Evolutionary conservation across 37 sponge, comb jelly and placozoan species (phyloP), one percentile per base, ranked within the genome.

Genomic region (Aphrocallistes beatrix): DNA sequence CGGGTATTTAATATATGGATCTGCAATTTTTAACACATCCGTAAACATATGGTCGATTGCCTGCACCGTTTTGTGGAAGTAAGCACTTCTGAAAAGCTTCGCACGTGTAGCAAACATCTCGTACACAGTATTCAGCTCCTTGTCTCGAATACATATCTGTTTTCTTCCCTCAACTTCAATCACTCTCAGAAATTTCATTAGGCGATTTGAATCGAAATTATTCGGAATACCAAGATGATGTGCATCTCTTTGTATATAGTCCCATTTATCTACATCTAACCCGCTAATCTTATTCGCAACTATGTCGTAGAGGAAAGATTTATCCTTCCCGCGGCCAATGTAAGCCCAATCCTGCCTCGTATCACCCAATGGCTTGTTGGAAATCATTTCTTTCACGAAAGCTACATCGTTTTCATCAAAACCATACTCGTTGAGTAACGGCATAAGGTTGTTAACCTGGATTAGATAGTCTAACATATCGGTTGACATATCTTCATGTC

Each of bases 181-280:
- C n/a, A 93, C 96, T 21, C 96, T 45, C 21, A 87, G 92, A 86
- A 95, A 93, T 48, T 85, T 86, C 90, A 95, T 90, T 82, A 81
- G 90, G 17, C 96, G 75, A 39, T 60, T 45, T 83, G 86, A 50
- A 69, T 97, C 99, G 85, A 97, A 95, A 69, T 85, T 95, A 51
- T 86, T 91, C 16, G 91, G 86, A 8, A 97, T 91, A 0, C 95
- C 95, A 19, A 97, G 87, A 40, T 89, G 86, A 51, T 97, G 90
- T 38, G 94, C 93, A 81, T 97, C 99, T 37, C 99, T 50, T 0
- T 94, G 88, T 89, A 97, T 92, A 87, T 97, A 98, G 86, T 98
- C 99, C 93, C 97, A 98, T 87, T 98, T 98, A 83, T 98, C 99
- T 37, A 98, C 99, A 84, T 98, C 99, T 51, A 95, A 88, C 0